These are phyloP conservation scores for Trachymyrmex cornetzi DNA, from an alignment of 1,140 invertebrate genomes.

Conservation along the genomic window DNA sequence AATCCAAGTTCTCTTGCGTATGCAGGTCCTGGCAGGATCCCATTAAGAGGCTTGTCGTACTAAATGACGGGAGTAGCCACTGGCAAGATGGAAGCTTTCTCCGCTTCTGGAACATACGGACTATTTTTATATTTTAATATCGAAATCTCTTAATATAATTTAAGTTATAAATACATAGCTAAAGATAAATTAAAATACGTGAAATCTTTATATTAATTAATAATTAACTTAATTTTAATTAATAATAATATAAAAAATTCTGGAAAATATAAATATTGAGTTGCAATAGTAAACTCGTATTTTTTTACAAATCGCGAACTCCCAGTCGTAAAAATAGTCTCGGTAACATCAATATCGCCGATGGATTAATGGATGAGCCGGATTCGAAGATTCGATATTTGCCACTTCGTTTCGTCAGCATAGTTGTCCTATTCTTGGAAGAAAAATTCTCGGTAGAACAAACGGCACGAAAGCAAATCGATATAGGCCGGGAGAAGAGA, in stretches of 20 bases:
- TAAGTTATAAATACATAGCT: not conserved
- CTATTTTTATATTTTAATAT: not conserved
- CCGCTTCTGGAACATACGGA: conserved; percentile 19
- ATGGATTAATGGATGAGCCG: conserved; percentile 32
- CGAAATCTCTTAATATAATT: not conserved
- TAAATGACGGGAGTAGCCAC: conserved; percentile 35
- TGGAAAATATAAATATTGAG: not conserved
- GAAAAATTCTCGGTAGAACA: conserved; percentile 31
- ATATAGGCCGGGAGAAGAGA: conserved; percentile 21
- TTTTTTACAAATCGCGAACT: conserved; percentile 18
- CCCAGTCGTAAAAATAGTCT: conserved; percentile 18
- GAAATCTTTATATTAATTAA: not conserved
- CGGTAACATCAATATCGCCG: conserved; percentile 14
- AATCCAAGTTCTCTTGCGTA: conserved; percentile 30
- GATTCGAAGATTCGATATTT: conserved; percentile 46
- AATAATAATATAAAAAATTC: not conserved
- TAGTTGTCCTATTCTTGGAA: conserved; percentile 31
- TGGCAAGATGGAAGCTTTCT: conserved; percentile 20
- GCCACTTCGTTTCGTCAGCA: conserved; percentile 32
- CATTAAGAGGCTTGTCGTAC: conserved; percentile 57
- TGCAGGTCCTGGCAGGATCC: conserved; percentile 38
- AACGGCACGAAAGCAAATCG: not conserved
- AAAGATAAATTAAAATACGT: not conserved
- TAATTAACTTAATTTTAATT: conserved; percentile 1
- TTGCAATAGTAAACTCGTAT: not conserved